Conservation (phyloP, 1,140 invertebrate genomes). For the Drosophila oshimai region DNA sequence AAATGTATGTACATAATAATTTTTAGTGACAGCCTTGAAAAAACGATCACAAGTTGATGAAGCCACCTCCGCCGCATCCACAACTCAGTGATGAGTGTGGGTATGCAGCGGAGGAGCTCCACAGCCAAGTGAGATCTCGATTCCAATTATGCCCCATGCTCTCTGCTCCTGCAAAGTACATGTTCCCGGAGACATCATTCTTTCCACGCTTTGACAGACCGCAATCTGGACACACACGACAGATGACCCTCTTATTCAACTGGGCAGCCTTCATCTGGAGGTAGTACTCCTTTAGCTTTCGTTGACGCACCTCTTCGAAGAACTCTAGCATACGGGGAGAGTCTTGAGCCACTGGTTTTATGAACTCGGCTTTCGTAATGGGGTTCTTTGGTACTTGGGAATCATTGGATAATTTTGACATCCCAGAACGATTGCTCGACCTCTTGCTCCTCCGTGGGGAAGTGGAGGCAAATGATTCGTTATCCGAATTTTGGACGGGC, state of each 20-base stretch:
- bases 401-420: neutral
- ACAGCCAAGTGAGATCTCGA: neutral
- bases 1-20: too few species aligned
- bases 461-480: too few species aligned
- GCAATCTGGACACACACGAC: neutral
- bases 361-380: neutral
- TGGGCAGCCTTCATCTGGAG: conserved; percentile 2
- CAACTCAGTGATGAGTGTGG: neutral
- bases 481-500: neutral
- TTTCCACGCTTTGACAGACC: neutral
- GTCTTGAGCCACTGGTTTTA: neutral
- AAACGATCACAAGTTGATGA: neutral
- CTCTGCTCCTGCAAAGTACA: conserved; percentile 8
- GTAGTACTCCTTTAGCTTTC: conserved; percentile 24
- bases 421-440: too few species aligned
- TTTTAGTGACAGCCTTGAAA: too few species aligned
- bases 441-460: neutral
- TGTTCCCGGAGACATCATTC: neutral
- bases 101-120: neutral
- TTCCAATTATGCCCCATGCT: neutral
- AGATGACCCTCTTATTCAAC: neutral
- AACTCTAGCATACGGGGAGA: conserved; percentile 24
- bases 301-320: conserved; percentile 15
- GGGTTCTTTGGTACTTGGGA: neutral
- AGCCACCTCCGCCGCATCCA: neutral